Evolutionary conservation across 2,888 invertebrate genomes (phyloP), one percentile per base, ranked within the genome.

Genomic region (Hemicrepidius hirtus): DNA sequence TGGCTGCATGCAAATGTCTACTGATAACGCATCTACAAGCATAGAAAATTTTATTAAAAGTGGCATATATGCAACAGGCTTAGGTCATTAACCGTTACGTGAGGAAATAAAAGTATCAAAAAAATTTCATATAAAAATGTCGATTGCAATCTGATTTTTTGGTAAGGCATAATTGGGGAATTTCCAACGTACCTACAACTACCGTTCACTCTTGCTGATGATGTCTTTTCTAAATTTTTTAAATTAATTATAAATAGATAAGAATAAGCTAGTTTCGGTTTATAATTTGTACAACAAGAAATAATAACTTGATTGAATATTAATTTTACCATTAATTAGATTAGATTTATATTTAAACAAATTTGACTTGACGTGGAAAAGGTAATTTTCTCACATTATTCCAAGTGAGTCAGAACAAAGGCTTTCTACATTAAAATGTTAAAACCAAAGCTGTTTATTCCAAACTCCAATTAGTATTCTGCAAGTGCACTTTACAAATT

Each of bases 391-490:
- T 46, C 46, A 7, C 1, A 46, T 5, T 46, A 46, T 20, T 7
- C 20, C 10, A 46, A 46, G 46, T 24, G 24, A 24, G 20, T 50
- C 10, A 24, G 12, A 50, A 50, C 53, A 53, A 53, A 53, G 53
- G 21, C 9, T 9, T n/a, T n/a, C 16, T 32, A 7, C 24, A 53
- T 28, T 53, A 53, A 53, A 53, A 53, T 28, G 13, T 53, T 53
- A 53, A 53, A 53, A 53, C 53, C 21, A 13, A 24, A 53, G 53
- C 53, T 53, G 53, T 53, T 53, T 53, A 53, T 53, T 24, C 53
- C 28, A 28, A 53, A 53, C 53, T 53, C 53, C 53, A 53, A 53
- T 53, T 53, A 53, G 53, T 32, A 53, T 53, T 53, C 53, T 7
- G 24, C 32, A 32, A 53, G 28, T 28, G 28, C 53, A 24, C 53